These are phyloP conservation scores for Sarcoramphus papa DNA, from an alignment of 2,797 vertebrate genomes.

Conservation along the genomic window DNA sequence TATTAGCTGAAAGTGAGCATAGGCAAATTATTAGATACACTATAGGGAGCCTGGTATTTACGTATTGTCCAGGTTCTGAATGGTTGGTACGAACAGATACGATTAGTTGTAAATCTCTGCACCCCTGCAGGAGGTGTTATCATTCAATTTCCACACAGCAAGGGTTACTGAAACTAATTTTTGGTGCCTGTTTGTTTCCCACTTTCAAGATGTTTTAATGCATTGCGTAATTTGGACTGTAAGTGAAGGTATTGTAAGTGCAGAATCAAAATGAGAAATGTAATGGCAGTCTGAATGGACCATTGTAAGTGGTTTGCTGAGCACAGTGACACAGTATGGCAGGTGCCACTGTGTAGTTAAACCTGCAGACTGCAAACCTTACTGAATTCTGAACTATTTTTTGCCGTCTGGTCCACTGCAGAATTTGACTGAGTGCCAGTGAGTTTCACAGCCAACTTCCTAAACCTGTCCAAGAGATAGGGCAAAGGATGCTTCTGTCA, in stretches of 20 bases:
- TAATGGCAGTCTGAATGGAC: not conserved
- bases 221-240: constrained; percentile 22
- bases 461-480: not conserved
- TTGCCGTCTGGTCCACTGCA: not conserved
- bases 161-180: constrained; percentile 60
- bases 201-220: constrained; percentile 24
- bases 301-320: not conserved
- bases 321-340: not conserved
- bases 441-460: not conserved
- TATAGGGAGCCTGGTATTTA: constrained; percentile 6
- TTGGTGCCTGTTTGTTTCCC: constrained; percentile 20
- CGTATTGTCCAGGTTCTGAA: not conserved
- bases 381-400: not conserved
- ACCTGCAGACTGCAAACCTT: not conserved
- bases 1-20: not conserved
- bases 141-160: constrained; percentile 63
- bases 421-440: not conserved
- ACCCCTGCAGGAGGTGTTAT: not conserved
- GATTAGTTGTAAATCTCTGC: not conserved
- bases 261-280: not conserved
- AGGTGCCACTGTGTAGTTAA: not conserved
- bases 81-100: not conserved
- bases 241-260: not conserved
- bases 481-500: not conserved
- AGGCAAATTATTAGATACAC: not conserved